phyloP scores from a whole-genome alignment of 2,113 vertebrate species.

The Ahaetulla prasina region DNA sequence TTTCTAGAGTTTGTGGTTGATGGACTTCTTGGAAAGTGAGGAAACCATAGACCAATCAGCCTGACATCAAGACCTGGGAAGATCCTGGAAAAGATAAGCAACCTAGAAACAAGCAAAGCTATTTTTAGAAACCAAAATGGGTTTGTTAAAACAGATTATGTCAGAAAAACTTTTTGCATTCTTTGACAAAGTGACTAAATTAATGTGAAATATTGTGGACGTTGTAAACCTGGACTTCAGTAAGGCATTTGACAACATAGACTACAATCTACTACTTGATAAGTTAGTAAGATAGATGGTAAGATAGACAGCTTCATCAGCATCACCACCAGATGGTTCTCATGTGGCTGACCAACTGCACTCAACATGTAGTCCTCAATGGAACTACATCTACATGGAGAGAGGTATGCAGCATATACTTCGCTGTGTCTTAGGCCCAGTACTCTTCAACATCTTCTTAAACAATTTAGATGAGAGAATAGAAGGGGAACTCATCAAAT shows the following conservation, averaged over 20 bases:
- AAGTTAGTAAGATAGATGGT: background rate
- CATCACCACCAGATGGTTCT: background rate
- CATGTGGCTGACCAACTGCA: background rate
- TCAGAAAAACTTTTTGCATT: background rate
- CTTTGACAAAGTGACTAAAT: background rate
- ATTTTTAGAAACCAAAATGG: background rate
- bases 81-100: background rate
- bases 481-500: background rate
- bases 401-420: background rate
- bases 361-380: background rate
- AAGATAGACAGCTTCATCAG: background rate
- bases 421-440: background rate
- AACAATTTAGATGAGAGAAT: background rate
- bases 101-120: background rate
- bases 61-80: background rate
- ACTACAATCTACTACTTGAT: background rate
- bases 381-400: background rate
- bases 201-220: background rate
- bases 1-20: conserved; percentile 36
- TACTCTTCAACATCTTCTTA: background rate
- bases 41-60: background rate
- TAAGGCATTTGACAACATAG: background rate
- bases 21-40: conserved; percentile 32
- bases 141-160: background rate
- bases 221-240: background rate